Base-by-base conservation (phyloP, 2,113 vertebrate species). In the Apeltes quadracus region DNA sequence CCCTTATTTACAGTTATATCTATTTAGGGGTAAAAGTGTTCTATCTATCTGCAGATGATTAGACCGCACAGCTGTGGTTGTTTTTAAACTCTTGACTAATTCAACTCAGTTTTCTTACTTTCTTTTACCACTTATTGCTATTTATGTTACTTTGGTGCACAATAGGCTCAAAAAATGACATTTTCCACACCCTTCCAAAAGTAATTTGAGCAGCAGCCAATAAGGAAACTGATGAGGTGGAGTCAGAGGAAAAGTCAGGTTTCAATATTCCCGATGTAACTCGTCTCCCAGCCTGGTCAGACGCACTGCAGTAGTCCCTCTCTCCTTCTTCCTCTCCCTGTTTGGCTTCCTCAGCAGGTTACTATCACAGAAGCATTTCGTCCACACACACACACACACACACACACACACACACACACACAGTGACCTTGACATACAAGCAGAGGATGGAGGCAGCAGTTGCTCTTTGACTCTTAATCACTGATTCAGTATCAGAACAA, bases 341-440 rank as follows among this genome's bases (percentile, higher is more conserved):
- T 79, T 73, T 46, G 73, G 79, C 89, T 79, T 88, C 70, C 82
- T 89, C 89, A 90, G 90, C 90, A 88, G 78, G 80, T 89, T 86
- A 22, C 69, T 55, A 79, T 77, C 44, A 38, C 72, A 81, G 76
- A 82, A 57, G 62, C 70, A 83, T 77, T 73, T 63, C 75, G 57
- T 7, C 54, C 32, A 39, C 76, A 70, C 63, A 56, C 46, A 62
- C 76, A 76, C 59, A 76, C 53, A 32, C 51, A 23, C 66, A 74
- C 68, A 81, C 61, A 61, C 79, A 69, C 75, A 51, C 72, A 74
- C 63, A 58, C 41, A 64, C 58, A 10, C 14, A 77, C 69, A 82
- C 62, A 25, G 56, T 83, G 71, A 83, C 84, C 77, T 83, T 83
- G 84, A 76, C 64, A 85, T 72, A 65, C 68, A 75, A 6, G 27